Conservation (phyloP, 2,797 vertebrate species). For the Melopsittacus undulatus region DNA sequence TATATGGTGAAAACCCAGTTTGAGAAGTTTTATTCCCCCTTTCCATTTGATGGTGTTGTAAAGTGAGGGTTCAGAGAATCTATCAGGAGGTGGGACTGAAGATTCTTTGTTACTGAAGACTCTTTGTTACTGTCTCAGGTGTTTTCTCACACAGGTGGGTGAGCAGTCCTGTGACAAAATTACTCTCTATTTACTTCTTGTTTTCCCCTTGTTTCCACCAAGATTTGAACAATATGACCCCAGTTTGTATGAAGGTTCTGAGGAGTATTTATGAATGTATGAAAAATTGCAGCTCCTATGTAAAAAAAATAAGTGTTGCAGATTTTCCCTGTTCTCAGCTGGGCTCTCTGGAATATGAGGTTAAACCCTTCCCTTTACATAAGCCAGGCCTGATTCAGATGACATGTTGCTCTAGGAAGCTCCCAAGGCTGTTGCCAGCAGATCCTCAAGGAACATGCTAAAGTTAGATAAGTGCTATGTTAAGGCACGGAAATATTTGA, state of each 20-base stretch:
- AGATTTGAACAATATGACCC: background rate
- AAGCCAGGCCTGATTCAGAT: background rate
- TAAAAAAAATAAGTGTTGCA: background rate
- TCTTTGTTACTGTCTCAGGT: background rate
- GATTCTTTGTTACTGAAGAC: background rate
- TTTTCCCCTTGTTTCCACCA: accelerated
- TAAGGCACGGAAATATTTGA: background rate
- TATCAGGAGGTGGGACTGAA: background rate
- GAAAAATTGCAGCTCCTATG: background rate
- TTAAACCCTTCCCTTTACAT: background rate
- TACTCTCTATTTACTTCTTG: background rate
- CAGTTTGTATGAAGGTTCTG: background rate
- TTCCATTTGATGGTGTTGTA: background rate
- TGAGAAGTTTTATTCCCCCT: background rate
- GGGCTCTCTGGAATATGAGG: background rate
- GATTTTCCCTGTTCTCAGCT: background rate
- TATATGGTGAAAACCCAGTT: background rate
- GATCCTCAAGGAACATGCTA: background rate
- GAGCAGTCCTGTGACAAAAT: background rate
- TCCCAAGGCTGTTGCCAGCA: slow-evolving; percentile 9
- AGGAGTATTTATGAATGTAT: background rate
- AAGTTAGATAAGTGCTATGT: background rate
- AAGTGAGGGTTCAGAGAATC: background rate
- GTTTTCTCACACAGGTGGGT: background rate
- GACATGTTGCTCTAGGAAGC: background rate